Conservation (phyloP, 2,113 vertebrate species). For the Gadus macrocephalus region DNA sequence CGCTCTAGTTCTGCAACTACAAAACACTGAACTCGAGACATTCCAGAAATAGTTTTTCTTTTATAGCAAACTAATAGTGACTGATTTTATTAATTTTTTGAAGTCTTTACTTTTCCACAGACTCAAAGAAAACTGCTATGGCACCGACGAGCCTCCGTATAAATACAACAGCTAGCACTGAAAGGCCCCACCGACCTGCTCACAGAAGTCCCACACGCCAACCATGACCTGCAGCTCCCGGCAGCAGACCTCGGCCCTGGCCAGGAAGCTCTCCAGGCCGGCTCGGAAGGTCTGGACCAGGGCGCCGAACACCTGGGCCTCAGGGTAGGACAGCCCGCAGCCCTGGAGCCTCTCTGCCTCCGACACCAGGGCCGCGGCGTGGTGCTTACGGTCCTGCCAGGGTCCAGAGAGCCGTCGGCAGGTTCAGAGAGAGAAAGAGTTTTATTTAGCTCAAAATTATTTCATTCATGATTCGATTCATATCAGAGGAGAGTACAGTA, state of each 20-base stretch:
- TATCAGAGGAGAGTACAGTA: too few relatives aligned
- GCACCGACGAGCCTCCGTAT: neutral
- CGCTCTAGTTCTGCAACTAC: too few relatives aligned
- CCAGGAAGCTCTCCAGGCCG: slow-evolving; percentile 76
- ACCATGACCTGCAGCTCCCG: slow-evolving; percentile 75
- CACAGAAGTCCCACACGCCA: slow-evolving; percentile 77
- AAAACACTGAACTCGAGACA: too few relatives aligned
- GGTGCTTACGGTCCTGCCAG: slow-evolving; percentile 76
- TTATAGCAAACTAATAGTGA: too few relatives aligned
- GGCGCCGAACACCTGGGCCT: slow-evolving; percentile 67
- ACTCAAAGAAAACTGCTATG: too few relatives aligned
- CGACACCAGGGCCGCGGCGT: slow-evolving; percentile 73
- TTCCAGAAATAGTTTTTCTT: too few relatives aligned
- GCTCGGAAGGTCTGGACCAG: slow-evolving; percentile 70
- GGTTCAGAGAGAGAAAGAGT: neutral
- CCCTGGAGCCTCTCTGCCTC: slow-evolving; percentile 69
- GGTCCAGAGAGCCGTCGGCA: neutral
- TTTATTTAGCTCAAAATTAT: too few relatives aligned
- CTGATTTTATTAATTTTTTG: too few relatives aligned
- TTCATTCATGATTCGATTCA: too few relatives aligned
- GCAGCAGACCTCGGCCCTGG: slow-evolving; percentile 75
- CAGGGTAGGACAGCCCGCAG: slow-evolving; percentile 38
- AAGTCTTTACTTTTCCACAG: too few relatives aligned
- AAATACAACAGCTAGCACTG: neutral
- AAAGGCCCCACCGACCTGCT: slow-evolving; percentile 71